Conservation (phyloP, 2,888 invertebrate genomes). For the Microdon myrmicae region DNA sequence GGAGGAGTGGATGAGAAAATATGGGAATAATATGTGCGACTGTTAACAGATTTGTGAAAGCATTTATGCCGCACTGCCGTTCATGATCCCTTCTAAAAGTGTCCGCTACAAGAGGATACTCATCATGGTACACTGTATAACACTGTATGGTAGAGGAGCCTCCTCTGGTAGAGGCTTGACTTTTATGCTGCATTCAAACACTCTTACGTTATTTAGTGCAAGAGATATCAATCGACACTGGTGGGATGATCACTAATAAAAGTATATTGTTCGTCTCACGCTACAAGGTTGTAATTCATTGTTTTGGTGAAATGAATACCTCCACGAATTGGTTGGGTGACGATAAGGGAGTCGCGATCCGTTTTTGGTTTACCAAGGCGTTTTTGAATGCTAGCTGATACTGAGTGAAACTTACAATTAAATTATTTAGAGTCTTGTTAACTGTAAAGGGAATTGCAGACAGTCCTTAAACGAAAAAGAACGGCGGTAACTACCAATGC, state of each 20-base stretch:
- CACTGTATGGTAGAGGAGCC: conserved; percentile 30
- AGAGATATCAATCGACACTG: conserved; percentile 32
- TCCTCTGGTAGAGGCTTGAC: conserved; percentile 9
- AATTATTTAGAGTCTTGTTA: too few species aligned
- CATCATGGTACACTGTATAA: conserved; percentile 2
- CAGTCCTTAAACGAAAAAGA: too few species aligned
- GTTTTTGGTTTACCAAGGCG: too few species aligned
- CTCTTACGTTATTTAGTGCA: conserved; percentile 33
- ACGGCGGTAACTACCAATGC: too few species aligned
- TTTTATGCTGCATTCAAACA: conserved; percentile 43
- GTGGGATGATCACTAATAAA: conserved; percentile 32
- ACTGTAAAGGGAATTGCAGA: too few species aligned
- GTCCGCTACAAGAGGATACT: conserved; percentile 33
- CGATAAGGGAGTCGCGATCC: conserved; percentile 2
- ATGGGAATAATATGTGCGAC: conserved; percentile 63
- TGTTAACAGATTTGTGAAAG: conserved; percentile 66
- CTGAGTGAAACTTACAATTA: too few species aligned
- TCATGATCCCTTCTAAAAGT: conserved; percentile 48
- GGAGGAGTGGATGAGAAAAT: conserved; percentile 34
- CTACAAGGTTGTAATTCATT: conserved; percentile 45
- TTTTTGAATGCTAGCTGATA: too few species aligned
- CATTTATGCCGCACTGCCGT: conserved; percentile 54
- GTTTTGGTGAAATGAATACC: conserved; percentile 26
- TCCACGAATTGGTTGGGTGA: conserved; percentile 22
- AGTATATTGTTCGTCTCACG: conserved; percentile 11